Evolutionary conservation across 2,113 vertebrate genomes (phyloP).

Genomic region (Crocuta crocuta): DNA sequence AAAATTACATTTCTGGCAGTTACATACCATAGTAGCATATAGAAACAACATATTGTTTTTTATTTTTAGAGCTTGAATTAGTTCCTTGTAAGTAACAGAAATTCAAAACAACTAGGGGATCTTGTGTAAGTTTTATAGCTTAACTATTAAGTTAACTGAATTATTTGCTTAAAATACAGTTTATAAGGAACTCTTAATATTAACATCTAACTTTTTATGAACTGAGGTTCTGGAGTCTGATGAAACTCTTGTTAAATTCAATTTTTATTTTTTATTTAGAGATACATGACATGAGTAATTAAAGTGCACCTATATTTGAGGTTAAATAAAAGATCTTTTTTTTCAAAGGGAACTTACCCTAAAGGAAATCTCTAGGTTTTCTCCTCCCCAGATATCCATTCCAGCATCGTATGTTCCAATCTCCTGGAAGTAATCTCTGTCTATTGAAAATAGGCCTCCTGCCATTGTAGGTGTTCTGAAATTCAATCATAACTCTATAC

Average conservation of each 20-base stretch:
- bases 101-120: constrained; percentile 34
- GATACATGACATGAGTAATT: not conserved
- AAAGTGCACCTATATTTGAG: constrained; percentile 32
- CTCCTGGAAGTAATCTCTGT: constrained; percentile 99
- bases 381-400: constrained; percentile 99
- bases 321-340: constrained; percentile 33
- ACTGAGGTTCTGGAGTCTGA: constrained; percentile 43
- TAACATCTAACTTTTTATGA: not conserved
- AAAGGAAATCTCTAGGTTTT: constrained; percentile 99
- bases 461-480: constrained; percentile 99
- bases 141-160: constrained; percentile 9
- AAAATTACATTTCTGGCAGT: constrained; percentile 41
- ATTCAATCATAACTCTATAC: constrained; percentile 31
- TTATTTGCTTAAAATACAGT: constrained; percentile 40
- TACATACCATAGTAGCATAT: not conserved
- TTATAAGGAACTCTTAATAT: constrained; percentile 55
- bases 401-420: constrained; percentile 99
- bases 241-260: constrained; percentile 60
- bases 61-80: constrained; percentile 54
- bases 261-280: not conserved
- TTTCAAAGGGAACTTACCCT: constrained; percentile 89
- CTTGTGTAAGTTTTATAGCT: constrained; percentile 22
- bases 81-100: constrained; percentile 52
- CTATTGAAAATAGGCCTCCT: constrained; percentile 98
- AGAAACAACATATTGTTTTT: constrained; percentile 30